A percentile compares a stretch with the other conserved stretches of the same genome.
Conservation (phyloP, 2,113 vertebrate genomes). For the Prunella himalayana region DNA sequence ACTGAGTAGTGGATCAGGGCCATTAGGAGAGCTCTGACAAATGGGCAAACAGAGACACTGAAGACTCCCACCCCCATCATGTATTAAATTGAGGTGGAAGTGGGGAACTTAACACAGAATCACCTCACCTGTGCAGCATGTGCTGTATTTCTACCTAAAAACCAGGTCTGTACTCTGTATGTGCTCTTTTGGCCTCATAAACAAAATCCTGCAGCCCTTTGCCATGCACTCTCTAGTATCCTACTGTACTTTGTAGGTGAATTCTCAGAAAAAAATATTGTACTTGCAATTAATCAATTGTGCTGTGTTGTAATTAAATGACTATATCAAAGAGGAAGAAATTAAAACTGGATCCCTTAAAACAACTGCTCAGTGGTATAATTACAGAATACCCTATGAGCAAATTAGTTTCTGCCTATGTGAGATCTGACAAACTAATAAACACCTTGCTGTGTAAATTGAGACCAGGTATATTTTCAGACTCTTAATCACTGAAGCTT, state of each 20-base stretch:
- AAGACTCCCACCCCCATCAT: neutral
- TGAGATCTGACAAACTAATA: constrained; percentile 61
- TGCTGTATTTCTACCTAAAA: neutral
- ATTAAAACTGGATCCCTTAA: constrained; percentile 36
- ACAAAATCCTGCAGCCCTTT: neutral
- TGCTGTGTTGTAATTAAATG: constrained; percentile 35
- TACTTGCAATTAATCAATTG: constrained; percentile 37
- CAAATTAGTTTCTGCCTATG: constrained; percentile 46
- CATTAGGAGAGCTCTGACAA: neutral
- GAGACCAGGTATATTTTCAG: constrained; percentile 45
- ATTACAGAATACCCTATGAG: constrained; percentile 41
- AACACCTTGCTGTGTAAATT: constrained; percentile 62
- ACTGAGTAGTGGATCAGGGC: neutral
- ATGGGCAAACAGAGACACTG: neutral
- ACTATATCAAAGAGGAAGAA: constrained; percentile 44
- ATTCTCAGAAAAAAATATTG: constrained; percentile 13
- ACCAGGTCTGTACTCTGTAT: neutral
- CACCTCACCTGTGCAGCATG: neutral
- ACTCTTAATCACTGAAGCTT: constrained; percentile 43
- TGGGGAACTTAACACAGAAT: neutral
- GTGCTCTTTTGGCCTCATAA: neutral
- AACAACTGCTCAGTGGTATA: constrained; percentile 32
- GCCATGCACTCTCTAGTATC: neutral
- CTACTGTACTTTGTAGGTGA: neutral
- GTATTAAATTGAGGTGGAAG: neutral